These are phyloP conservation scores for Ia io DNA, from an alignment of 2,113 vertebrate species.

Conservation along the genomic window DNA sequence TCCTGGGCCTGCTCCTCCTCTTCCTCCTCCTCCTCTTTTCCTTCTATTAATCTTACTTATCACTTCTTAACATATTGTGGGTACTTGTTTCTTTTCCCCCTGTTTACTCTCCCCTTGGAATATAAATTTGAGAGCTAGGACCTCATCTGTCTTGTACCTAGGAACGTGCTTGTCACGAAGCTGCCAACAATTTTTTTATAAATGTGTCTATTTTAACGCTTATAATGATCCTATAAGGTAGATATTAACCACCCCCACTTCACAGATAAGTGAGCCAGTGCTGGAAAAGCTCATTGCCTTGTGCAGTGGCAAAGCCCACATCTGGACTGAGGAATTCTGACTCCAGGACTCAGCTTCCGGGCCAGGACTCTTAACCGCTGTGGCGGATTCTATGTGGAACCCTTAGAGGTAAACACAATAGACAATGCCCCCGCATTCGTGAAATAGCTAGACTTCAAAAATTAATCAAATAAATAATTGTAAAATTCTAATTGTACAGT, in stretches of 20 bases:
- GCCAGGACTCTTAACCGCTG: neutral
- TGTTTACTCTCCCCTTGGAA: neutral
- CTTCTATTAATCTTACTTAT: neutral
- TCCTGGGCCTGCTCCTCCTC: too few relatives aligned
- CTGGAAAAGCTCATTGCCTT: neutral
- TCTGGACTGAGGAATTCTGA: neutral
- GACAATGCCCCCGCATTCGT: accelerated
- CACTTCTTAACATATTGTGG: neutral
- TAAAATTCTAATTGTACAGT: neutral
- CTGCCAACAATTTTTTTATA: neutral
- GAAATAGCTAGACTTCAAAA: neutral
- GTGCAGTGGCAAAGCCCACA: neutral
- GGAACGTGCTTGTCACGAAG: neutral
- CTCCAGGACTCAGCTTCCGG: neutral
- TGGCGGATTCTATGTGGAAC: accelerated
- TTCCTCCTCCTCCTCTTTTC: neutral
- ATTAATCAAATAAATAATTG: neutral
- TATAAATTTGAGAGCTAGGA: neutral
- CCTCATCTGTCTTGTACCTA: neutral
- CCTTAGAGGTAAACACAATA: neutral
- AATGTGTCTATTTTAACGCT: neutral
- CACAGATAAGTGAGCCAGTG: neutral
- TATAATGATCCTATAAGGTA: neutral
- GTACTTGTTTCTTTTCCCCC: neutral
- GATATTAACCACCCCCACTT: neutral